These are phyloP conservation scores for Drosophila prosaltans DNA, from an alignment of 1,140 invertebrate genomes.

Conservation along the genomic window DNA sequence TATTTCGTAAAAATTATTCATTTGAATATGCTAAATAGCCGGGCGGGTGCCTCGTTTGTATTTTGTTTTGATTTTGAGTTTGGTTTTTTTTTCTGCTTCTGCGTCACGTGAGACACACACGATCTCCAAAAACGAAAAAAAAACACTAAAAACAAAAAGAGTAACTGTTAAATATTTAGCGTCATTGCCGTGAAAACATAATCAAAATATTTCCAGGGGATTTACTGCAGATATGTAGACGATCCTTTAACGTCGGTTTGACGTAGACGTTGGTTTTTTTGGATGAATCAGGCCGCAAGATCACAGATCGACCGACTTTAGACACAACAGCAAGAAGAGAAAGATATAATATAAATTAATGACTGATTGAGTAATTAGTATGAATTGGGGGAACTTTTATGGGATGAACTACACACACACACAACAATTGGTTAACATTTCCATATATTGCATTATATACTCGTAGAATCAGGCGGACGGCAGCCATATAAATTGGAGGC, in stretches of 20 bases:
- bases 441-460: no score
- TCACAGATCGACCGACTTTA: not conserved
- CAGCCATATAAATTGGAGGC: no score
- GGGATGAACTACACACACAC: no score
- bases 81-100: slow-evolving; percentile 50
- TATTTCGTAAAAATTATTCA: slow-evolving; percentile 56
- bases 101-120: slow-evolving; percentile 68
- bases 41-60: slow-evolving; percentile 42
- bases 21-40: slow-evolving; percentile 75
- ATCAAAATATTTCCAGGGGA: slow-evolving; percentile 15
- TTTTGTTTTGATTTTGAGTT: slow-evolving; percentile 51
- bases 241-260: not conserved
- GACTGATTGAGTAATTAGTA: no score
- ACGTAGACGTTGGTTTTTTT: not conserved
- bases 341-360: no score
- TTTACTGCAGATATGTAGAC: slow-evolving; percentile 19
- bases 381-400: no score
- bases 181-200: slow-evolving; percentile 52
- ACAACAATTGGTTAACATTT: no score
- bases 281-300: not conserved
- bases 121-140: slow-evolving; percentile 24
- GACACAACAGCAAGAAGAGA: no score
- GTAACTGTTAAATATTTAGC: slow-evolving; percentile 27
- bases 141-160: slow-evolving; percentile 22
- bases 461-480: no score